A percentile compares a stretch with the other conserved stretches of the same genome.
These are phyloP conservation scores for Auanema sp. DNA, from an alignment of 2,888 invertebrate species.

Conservation along the genomic window DNA sequence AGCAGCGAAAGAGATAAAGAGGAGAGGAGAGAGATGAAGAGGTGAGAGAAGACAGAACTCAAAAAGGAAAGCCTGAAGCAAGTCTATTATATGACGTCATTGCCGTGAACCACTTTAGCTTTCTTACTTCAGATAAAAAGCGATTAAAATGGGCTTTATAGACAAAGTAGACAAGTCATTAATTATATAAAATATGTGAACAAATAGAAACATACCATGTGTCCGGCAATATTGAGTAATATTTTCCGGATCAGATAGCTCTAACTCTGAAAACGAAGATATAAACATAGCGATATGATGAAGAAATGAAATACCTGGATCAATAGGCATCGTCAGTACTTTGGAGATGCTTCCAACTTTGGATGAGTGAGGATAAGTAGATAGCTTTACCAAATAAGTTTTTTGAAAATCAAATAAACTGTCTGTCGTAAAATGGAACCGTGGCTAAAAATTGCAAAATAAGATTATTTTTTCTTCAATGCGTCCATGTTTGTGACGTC, in stretches of 20 bases:
- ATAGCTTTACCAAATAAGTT: slow-evolving; percentile 47
- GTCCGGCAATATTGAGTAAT: slow-evolving; percentile 23
- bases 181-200: background rate
- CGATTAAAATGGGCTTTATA: no score
- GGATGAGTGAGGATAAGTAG: slow-evolving; percentile 39
- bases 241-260: slow-evolving; percentile 8
- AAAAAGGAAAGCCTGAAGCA: no score
- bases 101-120: no score
- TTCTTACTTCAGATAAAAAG: no score
- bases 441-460: slow-evolving; percentile 47
- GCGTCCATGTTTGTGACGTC: slow-evolving; percentile 1
- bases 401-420: slow-evolving; percentile 53
- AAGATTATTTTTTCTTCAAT: slow-evolving; percentile 7
- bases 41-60: no score
- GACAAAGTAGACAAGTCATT: no score
- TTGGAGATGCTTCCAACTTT: slow-evolving; percentile 33
- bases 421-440: slow-evolving; percentile 59
- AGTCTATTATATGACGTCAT: no score
- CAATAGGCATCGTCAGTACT: slow-evolving; percentile 48
- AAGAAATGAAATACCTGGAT: slow-evolving; percentile 45
- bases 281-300: background rate
- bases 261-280: slow-evolving; percentile 6
- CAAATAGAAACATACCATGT: slow-evolving; percentile 20
- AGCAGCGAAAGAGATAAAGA: no score
- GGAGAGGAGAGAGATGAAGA: no score